Base-by-base conservation (phyloP, 2,113 vertebrate genomes). In the Plotosus lineatus region DNA sequence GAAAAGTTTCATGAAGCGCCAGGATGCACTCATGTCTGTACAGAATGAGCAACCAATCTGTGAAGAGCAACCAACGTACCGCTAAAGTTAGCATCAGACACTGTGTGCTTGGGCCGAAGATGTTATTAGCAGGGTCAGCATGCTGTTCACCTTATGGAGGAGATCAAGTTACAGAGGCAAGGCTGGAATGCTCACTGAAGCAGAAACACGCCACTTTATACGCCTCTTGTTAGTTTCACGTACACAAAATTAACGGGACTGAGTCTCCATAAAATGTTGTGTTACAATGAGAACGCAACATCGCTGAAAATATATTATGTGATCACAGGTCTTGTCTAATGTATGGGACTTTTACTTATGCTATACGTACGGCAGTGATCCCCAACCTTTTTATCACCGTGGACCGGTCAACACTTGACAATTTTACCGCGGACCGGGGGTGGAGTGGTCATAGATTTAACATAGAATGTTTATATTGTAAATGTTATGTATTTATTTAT, bases 81-180 rank as follows among this genome's bases (percentile, higher is more conserved):
- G 83, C 88, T 90, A 90, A 91, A 90, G 86, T 91, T 92, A 92
- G 90, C 82, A 75, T 15, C n/a, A 68, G 68, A 81, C 73, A 81
- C 40, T 33, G 71, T 87, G 90, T 89, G 87, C 86, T 74, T 71
- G 63, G 75, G 15, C 23, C 21, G 56, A 65, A 74, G 50, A 74
- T 11, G 68, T 19, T 60, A 75, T 19, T 60, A 75, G 72, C 58
- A 0, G 89, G 88, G 86, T 91, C 87, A 87, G 23, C 85, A 90
- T 86, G 85, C 79, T 85, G 80, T 87, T 74, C 88, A 77, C 44
- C 72, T 69, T 86, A 88, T 84, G 63, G 77, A 82, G 78, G 61
- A 36, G 9, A 83, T 90, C 90, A 80, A n/a, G 78, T 92, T 92
- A 82, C 80, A 77, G 23, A 44, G n/a, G 38, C 53, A 72, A 73